Conservation (phyloP, 2,888 invertebrate species). For the Ceramica pisi region DNA sequence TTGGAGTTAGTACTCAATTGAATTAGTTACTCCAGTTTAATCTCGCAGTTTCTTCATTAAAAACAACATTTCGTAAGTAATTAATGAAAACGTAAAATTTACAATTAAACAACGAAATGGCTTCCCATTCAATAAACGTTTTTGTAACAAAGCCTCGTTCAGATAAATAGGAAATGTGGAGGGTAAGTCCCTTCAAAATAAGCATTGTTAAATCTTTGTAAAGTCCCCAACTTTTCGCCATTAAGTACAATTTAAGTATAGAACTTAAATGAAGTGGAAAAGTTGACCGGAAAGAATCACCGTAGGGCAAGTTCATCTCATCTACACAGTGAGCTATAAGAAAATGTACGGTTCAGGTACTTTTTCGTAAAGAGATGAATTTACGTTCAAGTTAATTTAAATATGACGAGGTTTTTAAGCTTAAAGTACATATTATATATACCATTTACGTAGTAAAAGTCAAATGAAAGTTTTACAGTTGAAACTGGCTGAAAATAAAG, state of each 20-base stretch:
- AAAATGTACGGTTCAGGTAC: constrained; percentile 33
- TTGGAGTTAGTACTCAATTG: constrained; percentile 53
- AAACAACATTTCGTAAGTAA: constrained; percentile 57
- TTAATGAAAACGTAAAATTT: constrained; percentile 62
- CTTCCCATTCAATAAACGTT: constrained; percentile 70
- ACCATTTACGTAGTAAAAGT: background rate
- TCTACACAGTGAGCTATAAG: constrained; percentile 66
- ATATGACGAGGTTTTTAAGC: background rate
- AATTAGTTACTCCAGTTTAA: constrained; percentile 52
- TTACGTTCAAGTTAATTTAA: constrained; percentile 13
- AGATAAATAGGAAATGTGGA: constrained; percentile 80
- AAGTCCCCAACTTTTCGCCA: constrained; percentile 87
- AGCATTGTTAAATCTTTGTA: constrained; percentile 90
- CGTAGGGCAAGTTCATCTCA: constrained; percentile 64
- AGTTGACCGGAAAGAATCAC: constrained; percentile 86
- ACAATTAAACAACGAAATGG: constrained; percentile 69
- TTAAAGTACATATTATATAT: background rate
- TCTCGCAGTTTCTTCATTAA: constrained; percentile 53
- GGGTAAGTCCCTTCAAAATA: constrained; percentile 85
- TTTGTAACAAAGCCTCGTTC: constrained; percentile 74
- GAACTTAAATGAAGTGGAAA: constrained; percentile 90
- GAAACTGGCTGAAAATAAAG: background rate
- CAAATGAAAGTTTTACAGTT: background rate
- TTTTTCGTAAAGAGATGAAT: constrained; percentile 16
- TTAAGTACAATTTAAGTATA: constrained; percentile 89